These are phyloP conservation scores for Microdon myrmicae DNA, from an alignment of 2,888 invertebrate genomes.

Conservation along the genomic window DNA sequence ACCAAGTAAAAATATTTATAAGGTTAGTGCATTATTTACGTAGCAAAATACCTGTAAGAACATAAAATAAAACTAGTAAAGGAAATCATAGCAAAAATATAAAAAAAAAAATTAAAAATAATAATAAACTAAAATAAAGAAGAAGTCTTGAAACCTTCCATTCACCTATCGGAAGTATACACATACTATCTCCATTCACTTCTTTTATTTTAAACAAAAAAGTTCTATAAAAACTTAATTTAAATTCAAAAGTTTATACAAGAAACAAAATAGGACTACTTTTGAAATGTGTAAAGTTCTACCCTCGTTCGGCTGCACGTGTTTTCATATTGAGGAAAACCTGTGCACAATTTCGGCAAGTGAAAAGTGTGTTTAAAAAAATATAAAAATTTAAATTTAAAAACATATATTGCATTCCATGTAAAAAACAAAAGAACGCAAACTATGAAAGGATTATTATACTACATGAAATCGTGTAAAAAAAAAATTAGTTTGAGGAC, in stretches of 20 bases:
- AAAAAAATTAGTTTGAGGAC: too few species aligned
- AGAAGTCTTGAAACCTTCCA: constrained; percentile 22
- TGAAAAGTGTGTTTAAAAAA: constrained; percentile 35
- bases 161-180: constrained; percentile 33
- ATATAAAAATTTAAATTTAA: constrained; percentile 40
- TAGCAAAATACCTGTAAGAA: constrained; percentile 47
- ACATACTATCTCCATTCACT: constrained; percentile 20
- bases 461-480: constrained; percentile 37
- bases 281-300: constrained; percentile 19
- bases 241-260: constrained; percentile 12
- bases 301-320: constrained; percentile 14
- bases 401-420: constrained; percentile 63
- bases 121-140: too few species aligned
- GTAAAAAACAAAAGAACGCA: constrained; percentile 57
- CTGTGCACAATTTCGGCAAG: constrained; percentile 9
- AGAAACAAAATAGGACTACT: too few species aligned
- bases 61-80: constrained; percentile 45
- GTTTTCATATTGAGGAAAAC: constrained; percentile 6
- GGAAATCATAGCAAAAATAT: constrained; percentile 59
- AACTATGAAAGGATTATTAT: constrained; percentile 39
- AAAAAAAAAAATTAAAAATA: constrained; percentile 31
- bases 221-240: constrained; percentile 13
- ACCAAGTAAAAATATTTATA: constrained; percentile 56
- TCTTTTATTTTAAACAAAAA: constrained; percentile 11
- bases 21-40: constrained; percentile 65